Evolutionary conservation across 2,113 vertebrate species (phyloP), one percentile per base, ranked within the genome.

Genomic region (Notothenia coriiceps): DNA sequence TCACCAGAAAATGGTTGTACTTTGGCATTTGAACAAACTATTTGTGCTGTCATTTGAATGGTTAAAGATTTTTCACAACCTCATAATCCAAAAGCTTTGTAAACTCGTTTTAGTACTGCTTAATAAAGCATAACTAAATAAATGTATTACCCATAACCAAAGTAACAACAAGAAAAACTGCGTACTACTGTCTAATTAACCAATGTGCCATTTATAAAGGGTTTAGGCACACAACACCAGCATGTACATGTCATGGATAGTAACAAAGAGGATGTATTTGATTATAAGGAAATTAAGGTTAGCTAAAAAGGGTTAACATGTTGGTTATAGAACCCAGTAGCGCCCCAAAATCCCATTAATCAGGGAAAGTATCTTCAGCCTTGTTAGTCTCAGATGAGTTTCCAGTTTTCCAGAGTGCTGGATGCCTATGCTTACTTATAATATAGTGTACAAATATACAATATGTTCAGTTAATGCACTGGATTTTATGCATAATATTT

Each of bases 251-350:
- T 66, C 66, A 71, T 33, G 43, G 51, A 68, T 15, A 10, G 25
- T 46, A 61, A 22, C 47, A 55, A 35, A 62, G 33, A 77, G 47
- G 75, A 67, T 70, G 46, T 59, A 72, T 80, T 86, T 77, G 51
- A 65, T 70, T 11, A 35, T 14, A 51, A 51, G 3, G 61, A 62
- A 52, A 54, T 57, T 13, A 71, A 54, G 20, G 0, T 10, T 61
- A 18, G 33, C 61, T 18, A 22, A 20, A 54, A 63, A 62, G n/a
- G 17, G 7, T 40, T 35, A 2, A 13, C n/a, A 15, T 11, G 61
- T 3, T 40, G 18, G 40, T 50, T 1, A 65, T 25, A 15, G 60
- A 64, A 15, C 55, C 69, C 63, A 56, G 56, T 51, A 59, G 43
- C 1, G 1, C 54, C 43, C 55, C 65, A 35, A 0, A 6, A 51